A percentile compares a stretch with the other conserved stretches of the same genome.
Conservation (phyloP, 2,113 vertebrate species). For the Alosa alosa region DNA sequence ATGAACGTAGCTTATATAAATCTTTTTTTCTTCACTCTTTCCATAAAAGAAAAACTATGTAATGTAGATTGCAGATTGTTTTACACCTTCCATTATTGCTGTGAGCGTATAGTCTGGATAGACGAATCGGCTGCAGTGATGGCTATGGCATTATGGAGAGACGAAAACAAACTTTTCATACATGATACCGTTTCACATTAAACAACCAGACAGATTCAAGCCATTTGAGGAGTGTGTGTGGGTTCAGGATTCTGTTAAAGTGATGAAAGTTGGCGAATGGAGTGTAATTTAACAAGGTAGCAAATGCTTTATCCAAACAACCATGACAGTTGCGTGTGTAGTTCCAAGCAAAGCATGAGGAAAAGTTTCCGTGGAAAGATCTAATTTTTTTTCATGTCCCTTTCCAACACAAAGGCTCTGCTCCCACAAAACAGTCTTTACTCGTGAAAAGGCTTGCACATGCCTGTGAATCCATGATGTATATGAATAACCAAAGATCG, state of each 20-base stretch:
- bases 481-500: neutral
- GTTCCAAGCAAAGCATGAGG: neutral
- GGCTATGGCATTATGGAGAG: no score
- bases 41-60: neutral
- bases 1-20: neutral
- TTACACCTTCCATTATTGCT: neutral
- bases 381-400: neutral
- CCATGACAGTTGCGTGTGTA: neutral
- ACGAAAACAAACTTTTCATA: neutral
- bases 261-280: neutral
- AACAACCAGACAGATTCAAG: no score
- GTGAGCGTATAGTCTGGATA: neutral
- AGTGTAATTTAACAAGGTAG: neutral
- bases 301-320: neutral
- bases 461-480: neutral
- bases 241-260: neutral
- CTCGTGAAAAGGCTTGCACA: neutral
- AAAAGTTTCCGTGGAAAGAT: neutral
- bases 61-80: neutral
- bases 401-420: neutral
- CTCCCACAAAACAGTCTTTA: neutral
- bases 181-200: no score
- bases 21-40: neutral
- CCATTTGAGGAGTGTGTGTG: neutral
- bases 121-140: neutral